A percentile compares a stretch with the other conserved stretches of the same genome.
Evolutionary conservation across 2,797 vertebrate species (phyloP).

Genomic region (Hapalemur alaotrensis): DNA sequence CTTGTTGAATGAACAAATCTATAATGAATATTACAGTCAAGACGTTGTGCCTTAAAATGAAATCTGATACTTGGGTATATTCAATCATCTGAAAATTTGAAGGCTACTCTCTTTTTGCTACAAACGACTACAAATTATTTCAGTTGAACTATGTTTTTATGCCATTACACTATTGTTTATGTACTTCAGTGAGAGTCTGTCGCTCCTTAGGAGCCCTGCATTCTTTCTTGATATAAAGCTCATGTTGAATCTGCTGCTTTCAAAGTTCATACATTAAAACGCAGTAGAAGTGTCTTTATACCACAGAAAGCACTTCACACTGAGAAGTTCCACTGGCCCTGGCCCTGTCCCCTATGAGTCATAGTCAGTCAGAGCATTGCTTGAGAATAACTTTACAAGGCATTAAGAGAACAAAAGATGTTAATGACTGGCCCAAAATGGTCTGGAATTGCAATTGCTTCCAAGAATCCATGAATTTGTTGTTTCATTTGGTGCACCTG

Average conservation of each 20-base stretch:
- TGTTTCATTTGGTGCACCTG: neutral
- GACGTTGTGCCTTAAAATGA: neutral
- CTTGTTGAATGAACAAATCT: neutral
- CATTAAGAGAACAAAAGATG: slow-evolving; percentile 39
- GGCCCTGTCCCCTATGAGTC: slow-evolving; percentile 39
- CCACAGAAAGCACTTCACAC: neutral
- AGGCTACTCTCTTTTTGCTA: neutral
- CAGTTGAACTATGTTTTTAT: neutral
- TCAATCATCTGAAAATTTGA: neutral
- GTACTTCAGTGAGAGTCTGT: slow-evolving; percentile 18
- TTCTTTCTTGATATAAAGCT: slow-evolving; percentile 22
- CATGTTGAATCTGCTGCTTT: neutral
- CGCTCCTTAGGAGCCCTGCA: neutral
- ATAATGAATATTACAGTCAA: neutral
- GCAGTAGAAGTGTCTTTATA: neutral
- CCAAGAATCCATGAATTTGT: neutral
- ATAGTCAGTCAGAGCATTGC: neutral
- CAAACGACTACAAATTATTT: neutral
- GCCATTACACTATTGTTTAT: neutral
- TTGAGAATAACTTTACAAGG: slow-evolving; percentile 54
- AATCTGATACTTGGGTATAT: neutral
- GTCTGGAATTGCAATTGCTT: slow-evolving; percentile 24
- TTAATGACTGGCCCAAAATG: neutral
- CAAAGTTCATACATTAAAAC: neutral
- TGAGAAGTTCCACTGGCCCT: neutral